phyloP scores from a whole-genome alignment of 2,797 vertebrate genomes.

The Parauchenoglanis ngamensis region DNA sequence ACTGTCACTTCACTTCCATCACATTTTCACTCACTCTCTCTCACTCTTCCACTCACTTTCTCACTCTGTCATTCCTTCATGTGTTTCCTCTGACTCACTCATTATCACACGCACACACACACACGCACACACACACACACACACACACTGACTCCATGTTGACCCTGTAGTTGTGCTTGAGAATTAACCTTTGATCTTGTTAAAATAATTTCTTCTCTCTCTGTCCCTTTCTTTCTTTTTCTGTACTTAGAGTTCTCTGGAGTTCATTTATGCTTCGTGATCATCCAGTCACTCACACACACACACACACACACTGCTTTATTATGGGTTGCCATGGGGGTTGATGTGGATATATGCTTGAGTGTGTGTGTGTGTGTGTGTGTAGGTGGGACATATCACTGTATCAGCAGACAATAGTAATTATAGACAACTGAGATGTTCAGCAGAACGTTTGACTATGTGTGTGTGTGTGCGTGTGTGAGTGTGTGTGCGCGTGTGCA shows the following conservation, averaged over 20 bases:
- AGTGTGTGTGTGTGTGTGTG: slow-evolving; percentile 19
- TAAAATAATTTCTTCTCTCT: background rate
- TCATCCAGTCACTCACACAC: background rate
- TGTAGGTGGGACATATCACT: slow-evolving; percentile 41
- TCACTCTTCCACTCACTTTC: too few species aligned
- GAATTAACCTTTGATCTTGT: background rate
- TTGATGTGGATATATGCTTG: background rate
- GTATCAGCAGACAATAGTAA: slow-evolving; percentile 51
- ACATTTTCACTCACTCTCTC: too few species aligned
- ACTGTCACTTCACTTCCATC: too few species aligned
- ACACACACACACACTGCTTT: slow-evolving; percentile 13
- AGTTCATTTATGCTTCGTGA: background rate
- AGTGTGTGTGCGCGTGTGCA: background rate
- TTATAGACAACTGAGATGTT: slow-evolving; percentile 49
- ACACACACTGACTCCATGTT: background rate
- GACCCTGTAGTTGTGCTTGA: background rate
- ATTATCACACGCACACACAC: background rate
- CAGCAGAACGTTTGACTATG: slow-evolving; percentile 22
- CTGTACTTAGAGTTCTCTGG: background rate
- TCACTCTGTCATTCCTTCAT: background rate
- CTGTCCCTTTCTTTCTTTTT: background rate
- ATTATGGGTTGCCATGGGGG: slow-evolving; percentile 38
- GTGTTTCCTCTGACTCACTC: background rate
- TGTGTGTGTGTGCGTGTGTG: background rate
- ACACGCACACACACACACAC: background rate